Base-by-base conservation (phyloP, 2,797 vertebrate genomes). In the Xerus rutilus region DNA sequence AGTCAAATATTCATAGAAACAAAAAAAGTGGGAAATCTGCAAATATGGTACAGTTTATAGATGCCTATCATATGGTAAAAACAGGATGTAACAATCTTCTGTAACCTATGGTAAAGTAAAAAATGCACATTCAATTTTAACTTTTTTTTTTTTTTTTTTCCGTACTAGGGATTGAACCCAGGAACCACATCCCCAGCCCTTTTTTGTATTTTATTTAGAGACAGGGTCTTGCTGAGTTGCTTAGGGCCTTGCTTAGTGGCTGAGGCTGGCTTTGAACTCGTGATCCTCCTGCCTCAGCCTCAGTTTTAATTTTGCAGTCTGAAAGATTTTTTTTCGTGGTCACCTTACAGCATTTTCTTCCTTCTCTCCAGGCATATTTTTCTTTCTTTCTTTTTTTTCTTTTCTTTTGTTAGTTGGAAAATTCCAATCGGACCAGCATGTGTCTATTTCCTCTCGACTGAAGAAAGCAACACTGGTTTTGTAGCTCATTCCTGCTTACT, bases 311-410 rank as follows among this genome's bases (percentile, higher is more conserved):
- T 93, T 92, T 92, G 78, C n/a, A 95, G 45, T 52, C 89, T 96
- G 65, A 92, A 93, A 83, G 62, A 23, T 77, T 95, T 49, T 25
- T 67, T 96, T 64, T 89, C 86, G 49, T 95, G 86, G 79, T 93
- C 7, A 43, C 81, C 57, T 93, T 88, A 86, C 28, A 94, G 62
- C 45, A 88, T 94, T 89, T 93, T 5, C 0, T 92, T 95, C 8
- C 54, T 89, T 89, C 81, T 96, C 77, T 86, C 77, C 9, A 96
- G 52, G 62, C 74, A 14, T 54, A 62, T 76, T 72, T 64, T 96
- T 49, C 43, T 25, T 65, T 57, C 21, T 70, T 57, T 89, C 96
- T 97, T 96, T 76, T 96, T 97, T 93, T 78, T 18, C 15, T n/a
- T 67, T n/a, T 18, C 15, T 67, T 67, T n/a, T 67, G 32, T n/a